These are phyloP conservation scores for Microplitis deprimator DNA, from an alignment of 2,888 invertebrate species.

Conservation along the genomic window DNA sequence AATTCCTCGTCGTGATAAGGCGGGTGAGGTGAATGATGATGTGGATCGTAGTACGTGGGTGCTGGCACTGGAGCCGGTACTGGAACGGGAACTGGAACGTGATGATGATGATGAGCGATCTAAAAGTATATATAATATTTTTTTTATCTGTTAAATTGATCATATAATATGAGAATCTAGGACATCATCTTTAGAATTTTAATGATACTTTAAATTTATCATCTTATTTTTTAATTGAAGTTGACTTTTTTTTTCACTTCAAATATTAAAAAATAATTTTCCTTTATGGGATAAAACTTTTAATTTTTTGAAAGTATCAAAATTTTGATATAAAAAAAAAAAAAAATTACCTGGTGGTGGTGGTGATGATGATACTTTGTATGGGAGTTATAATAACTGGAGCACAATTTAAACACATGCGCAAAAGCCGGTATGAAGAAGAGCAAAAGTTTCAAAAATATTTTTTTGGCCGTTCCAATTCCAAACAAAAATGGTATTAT, in stretches of 20 bases:
- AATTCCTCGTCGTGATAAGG: constrained; percentile 63
- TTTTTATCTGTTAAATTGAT: constrained; percentile 1
- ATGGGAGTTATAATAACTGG: constrained; percentile 84
- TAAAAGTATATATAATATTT: constrained; percentile 62
- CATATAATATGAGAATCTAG: background rate
- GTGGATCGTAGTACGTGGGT: constrained; percentile 47
- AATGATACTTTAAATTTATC: background rate
- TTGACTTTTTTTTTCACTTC: background rate
- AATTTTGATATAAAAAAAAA: constrained; percentile 4
- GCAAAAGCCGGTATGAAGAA: constrained; percentile 88
- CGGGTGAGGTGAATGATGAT: constrained; percentile 62
- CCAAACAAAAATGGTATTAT: constrained; percentile 85
- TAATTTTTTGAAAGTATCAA: too few species aligned
- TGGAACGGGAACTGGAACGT: constrained; percentile 73
- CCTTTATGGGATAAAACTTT: too few species aligned
- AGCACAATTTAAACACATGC: constrained; percentile 88
- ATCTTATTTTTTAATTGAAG: background rate
- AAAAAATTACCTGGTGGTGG: constrained; percentile 75
- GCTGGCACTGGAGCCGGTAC: constrained; percentile 58
- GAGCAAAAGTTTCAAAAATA: constrained; percentile 84
- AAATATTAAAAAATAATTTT: too few species aligned
- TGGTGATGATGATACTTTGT: constrained; percentile 86
- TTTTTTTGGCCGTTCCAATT: constrained; percentile 86
- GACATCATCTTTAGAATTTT: background rate
- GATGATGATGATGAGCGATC: constrained; percentile 84